Percentiles rank a stretch among this genome's conserved stretches.
Evolutionary conservation across 2,888 invertebrate species (phyloP).

Genomic region (Acronicta leporina): DNA sequence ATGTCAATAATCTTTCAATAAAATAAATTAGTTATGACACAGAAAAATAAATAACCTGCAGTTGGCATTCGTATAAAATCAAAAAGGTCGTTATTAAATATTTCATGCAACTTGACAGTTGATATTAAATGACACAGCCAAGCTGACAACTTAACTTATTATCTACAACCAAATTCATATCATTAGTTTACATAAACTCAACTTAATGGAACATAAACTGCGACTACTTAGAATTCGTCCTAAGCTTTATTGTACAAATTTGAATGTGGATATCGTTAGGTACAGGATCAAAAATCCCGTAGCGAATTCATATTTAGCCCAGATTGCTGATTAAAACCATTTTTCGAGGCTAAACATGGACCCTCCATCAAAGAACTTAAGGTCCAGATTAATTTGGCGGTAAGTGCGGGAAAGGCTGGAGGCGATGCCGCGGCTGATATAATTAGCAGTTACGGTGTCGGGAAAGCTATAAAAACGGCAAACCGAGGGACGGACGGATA

Average conservation of each 20-base stretch:
- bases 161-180: too few relatives aligned
- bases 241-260: slow-evolving; percentile 48
- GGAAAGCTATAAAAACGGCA: slow-evolving; percentile 82
- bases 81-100: too few relatives aligned
- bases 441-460: slow-evolving; percentile 83
- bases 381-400: slow-evolving; percentile 54
- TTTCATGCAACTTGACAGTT: too few relatives aligned
- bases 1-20: too few relatives aligned
- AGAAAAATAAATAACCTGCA: too few relatives aligned
- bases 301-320: slow-evolving; percentile 57
- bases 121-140: too few relatives aligned
- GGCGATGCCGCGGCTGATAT: slow-evolving; percentile 75
- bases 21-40: too few relatives aligned
- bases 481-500: slow-evolving; percentile 82
- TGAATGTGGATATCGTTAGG: slow-evolving; percentile 46
- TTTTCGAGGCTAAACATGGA: slow-evolving; percentile 35
- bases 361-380: slow-evolving; percentile 52
- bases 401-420: slow-evolving; percentile 66
- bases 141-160: too few relatives aligned
- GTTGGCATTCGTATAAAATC: too few relatives aligned
- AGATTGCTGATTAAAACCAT: slow-evolving; percentile 63
- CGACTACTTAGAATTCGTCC: slow-evolving; percentile 18
- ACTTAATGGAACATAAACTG: slow-evolving; percentile 4
- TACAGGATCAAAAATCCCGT: slow-evolving; percentile 52
- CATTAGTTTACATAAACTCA: background rate